Evolutionary conservation across 2,113 vertebrate species (phyloP), one percentile per base, ranked within the genome.

Genomic region (Cyprinodon tularosa): DNA sequence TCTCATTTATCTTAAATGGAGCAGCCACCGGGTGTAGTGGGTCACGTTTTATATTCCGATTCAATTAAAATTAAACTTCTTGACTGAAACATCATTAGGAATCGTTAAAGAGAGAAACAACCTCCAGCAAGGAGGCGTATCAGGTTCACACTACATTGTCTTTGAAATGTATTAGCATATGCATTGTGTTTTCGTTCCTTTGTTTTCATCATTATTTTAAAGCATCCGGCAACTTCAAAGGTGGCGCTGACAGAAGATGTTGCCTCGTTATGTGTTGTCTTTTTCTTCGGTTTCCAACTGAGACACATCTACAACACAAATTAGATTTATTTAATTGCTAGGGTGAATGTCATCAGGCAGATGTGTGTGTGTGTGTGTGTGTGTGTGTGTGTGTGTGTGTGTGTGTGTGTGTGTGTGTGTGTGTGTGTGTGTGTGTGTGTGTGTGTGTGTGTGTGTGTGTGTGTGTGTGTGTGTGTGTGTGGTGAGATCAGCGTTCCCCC

Each of bases 201-300:
- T 78, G 80, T 37, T 76, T 89, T 91, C 86, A 93, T 92, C 76
- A 89, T 91, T 93, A 89, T 94, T 91, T 91, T 65, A 93, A 89
- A 86, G 75, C 79, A 65, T 77, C 72, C 37, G 15, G 48, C 70
- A 79, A 87, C 92, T 91, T 93, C 91, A 93, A 93, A 94, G 84
- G 69, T 71, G n/a, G 62, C n/a, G 0, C 63, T 81, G 78, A 85
- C 66, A 50, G 75, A 87, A 87, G 85, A 74, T 63, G 59, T 62
- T 42, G 69, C 79, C 79, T 86, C 75, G 88, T 68, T 76, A 67
- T 77, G 80, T 83, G 81, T 67, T 65, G 78, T 64, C 29, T 29
- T 29, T 29, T 70, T 86, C 76, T 91, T 72, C 57, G 76, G 83
- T 86, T 74, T 82, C 83, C 79, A 78, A 76, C 80, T 74, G 44